Percentiles rank a stretch among this genome's conserved stretches.
These are phyloP conservation scores for Apus apus DNA, from an alignment of 2,113 vertebrate genomes.

Conservation along the genomic window DNA sequence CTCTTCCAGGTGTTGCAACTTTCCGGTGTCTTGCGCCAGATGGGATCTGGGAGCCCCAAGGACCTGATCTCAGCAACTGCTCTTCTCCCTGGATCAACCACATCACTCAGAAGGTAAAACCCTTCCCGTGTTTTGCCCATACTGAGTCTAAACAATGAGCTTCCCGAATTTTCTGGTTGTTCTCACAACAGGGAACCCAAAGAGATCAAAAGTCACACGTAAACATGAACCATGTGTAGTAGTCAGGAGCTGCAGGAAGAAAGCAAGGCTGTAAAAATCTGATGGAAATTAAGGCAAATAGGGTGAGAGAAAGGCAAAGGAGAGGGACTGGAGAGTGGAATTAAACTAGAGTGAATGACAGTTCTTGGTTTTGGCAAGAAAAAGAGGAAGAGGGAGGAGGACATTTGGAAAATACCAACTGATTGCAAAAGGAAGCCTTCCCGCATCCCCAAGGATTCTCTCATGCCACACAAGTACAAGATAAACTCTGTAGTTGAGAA, in stretches of 20 bases:
- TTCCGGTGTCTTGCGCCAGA: conserved; percentile 88
- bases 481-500: neutral
- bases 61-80: conserved; percentile 97
- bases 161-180: neutral
- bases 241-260: neutral
- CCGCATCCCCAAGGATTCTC: neutral
- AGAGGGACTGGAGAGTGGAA: neutral
- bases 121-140: neutral
- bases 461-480: neutral
- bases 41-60: conserved; percentile 91
- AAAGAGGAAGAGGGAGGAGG: neutral
- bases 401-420: neutral
- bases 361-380: neutral
- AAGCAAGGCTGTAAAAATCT: neutral
- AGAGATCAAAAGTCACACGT: neutral
- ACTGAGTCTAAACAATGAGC: neutral
- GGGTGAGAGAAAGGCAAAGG: neutral
- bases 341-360: neutral
- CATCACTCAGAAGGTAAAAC: conserved; percentile 95
- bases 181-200: neutral
- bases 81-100: conserved; percentile 95
- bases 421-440: neutral
- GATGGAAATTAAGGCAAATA: neutral
- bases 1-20: conserved; percentile 84
- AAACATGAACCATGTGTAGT: rapidly evolving